phyloP scores from a whole-genome alignment of 2,888 invertebrate species.

The Heliconius ismenius region DNA sequence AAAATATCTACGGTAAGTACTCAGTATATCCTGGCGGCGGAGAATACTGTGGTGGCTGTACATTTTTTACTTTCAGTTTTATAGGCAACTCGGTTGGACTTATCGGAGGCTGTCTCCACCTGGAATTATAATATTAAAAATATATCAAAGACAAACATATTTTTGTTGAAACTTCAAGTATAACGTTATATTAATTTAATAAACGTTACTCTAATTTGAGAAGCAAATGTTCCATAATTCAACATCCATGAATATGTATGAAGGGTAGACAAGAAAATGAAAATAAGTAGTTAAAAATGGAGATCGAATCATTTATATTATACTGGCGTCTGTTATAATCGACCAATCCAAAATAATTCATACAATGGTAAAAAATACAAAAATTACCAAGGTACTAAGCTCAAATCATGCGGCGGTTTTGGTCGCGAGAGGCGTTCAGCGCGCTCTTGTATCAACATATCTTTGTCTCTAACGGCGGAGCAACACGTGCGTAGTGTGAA shows the following conservation, averaged over 20 bases:
- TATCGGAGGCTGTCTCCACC: conserved; percentile 71
- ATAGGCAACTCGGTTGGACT: conserved; percentile 55
- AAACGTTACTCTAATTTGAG: too few relatives aligned
- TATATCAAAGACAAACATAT: background rate
- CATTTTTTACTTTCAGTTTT: conserved; percentile 58
- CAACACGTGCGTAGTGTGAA: conserved; percentile 87
- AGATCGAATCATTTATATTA: background rate
- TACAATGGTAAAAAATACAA: background rate
- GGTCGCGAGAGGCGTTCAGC: conserved; percentile 65
- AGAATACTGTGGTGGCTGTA: conserved; percentile 67
- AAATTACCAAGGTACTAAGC: conserved; percentile 71
- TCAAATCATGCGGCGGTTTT: conserved; percentile 73
- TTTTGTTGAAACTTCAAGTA: background rate
- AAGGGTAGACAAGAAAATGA: too few relatives aligned
- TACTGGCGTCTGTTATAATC: background rate
- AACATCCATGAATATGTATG: too few relatives aligned
- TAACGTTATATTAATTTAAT: background rate
- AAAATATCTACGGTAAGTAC: conserved; percentile 59
- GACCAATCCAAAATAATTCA: background rate
- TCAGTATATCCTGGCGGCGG: conserved; percentile 72
- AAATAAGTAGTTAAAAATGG: background rate
- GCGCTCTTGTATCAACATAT: conserved; percentile 72
- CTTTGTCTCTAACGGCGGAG: conserved; percentile 79
- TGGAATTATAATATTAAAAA: conserved; percentile 41
- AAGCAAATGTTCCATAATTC: too few relatives aligned